Conservation (phyloP, 2,888 invertebrate species). For the Macropis europaea region DNA sequence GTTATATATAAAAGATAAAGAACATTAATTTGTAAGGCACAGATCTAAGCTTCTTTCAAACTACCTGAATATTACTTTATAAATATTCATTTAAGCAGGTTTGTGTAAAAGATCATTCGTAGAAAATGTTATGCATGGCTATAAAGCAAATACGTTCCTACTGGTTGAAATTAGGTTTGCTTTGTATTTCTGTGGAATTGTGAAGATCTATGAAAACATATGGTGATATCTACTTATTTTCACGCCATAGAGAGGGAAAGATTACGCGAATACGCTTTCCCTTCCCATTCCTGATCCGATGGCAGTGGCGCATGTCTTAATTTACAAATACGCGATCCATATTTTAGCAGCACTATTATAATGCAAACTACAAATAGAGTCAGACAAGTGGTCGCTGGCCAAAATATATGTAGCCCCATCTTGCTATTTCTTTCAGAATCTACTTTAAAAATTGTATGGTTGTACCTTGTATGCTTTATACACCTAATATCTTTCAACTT, state of each 20-base stretch:
- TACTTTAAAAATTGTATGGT: neutral
- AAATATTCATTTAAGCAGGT: constrained; percentile 7
- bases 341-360: constrained; percentile 88
- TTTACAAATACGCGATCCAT: constrained; percentile 87
- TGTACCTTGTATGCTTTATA: constrained; percentile 8
- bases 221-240: constrained; percentile 22
- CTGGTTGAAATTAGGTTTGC: constrained; percentile 1
- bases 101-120: neutral
- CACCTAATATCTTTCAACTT: constrained; percentile 5
- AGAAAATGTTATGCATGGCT: neutral
- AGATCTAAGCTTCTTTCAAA: constrained; percentile 13
- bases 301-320: constrained; percentile 86
- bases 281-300: constrained; percentile 86
- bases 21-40: constrained; percentile 13
- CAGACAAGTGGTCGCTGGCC: constrained; percentile 88
- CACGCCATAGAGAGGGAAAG: constrained; percentile 75
- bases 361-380: constrained; percentile 88
- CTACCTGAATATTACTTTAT: neutral
- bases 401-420: constrained; percentile 88
- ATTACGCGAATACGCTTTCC: constrained; percentile 82
- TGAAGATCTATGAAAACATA: constrained; percentile 19
- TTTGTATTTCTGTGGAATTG: neutral
- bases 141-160: neutral
- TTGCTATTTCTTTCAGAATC: neutral
- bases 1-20: constrained; percentile 26